phyloP scores from a whole-genome alignment of 2,113 vertebrate genomes.

The Miniopterus natalensis region DNA sequence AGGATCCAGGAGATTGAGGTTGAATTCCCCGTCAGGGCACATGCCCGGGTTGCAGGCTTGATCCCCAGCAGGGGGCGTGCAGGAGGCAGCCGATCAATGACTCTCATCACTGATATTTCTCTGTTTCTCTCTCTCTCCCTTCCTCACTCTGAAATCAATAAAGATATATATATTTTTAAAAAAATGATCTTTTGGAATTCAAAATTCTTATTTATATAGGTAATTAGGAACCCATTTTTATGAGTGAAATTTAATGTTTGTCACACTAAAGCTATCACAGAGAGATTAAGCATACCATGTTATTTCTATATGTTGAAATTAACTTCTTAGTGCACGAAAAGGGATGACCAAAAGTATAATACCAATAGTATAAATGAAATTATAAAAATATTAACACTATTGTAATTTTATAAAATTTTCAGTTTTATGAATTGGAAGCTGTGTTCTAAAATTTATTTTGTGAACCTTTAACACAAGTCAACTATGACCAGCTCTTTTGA shows the following conservation, averaged over 20 bases:
- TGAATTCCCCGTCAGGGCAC: too few relatives aligned
- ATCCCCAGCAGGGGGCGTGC: too few relatives aligned
- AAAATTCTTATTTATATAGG: constrained; percentile 32
- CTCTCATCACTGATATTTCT: too few relatives aligned
- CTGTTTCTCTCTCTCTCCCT: too few relatives aligned
- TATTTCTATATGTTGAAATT: constrained; percentile 50
- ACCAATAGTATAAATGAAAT: constrained; percentile 9
- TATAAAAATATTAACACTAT: not conserved
- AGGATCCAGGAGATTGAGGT: too few relatives aligned
- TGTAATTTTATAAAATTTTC: constrained; percentile 33
- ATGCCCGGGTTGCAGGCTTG: too few relatives aligned
- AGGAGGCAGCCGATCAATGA: too few relatives aligned
- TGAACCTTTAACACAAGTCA: constrained; percentile 30
- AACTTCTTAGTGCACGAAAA: constrained; percentile 17
- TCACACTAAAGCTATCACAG: not conserved
- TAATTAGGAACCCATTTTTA: constrained; percentile 15
- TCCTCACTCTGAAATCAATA: too few relatives aligned
- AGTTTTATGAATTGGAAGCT: constrained; percentile 33
- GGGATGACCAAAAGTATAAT: not conserved
- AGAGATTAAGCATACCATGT: not conserved
- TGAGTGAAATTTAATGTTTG: constrained; percentile 47
- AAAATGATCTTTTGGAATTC: constrained; percentile 26
- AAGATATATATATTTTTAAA: too few relatives aligned
- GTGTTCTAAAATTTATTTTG: constrained; percentile 59
- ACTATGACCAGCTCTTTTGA: constrained; percentile 26